phyloP scores from a whole-genome alignment of 2,888 invertebrate species.

The Pycnomerus fuliginosus region DNA sequence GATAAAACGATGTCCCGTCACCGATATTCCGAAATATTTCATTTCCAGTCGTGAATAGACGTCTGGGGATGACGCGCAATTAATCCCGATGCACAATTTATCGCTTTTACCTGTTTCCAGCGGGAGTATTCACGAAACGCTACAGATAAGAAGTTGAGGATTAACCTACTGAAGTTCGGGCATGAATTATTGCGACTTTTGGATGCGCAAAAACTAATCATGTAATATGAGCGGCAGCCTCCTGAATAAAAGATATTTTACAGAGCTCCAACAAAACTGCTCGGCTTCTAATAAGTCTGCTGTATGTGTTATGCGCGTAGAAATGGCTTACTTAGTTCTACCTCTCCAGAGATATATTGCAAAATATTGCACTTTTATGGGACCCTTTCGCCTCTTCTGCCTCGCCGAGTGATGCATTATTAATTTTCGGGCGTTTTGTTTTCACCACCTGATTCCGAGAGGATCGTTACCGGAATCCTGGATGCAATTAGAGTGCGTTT shows the following conservation, averaged over 20 bases:
- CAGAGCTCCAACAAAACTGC: slow-evolving; percentile 44
- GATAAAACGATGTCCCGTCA: no score
- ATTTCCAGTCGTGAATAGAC: slow-evolving; percentile 24
- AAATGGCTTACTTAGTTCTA: slow-evolving; percentile 46
- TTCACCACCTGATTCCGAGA: slow-evolving; percentile 23
- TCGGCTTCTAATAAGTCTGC: no score
- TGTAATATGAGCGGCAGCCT: slow-evolving; percentile 36
- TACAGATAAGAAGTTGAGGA: slow-evolving; percentile 14
- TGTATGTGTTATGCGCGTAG: slow-evolving; percentile 47
- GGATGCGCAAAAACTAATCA: slow-evolving; percentile 43
- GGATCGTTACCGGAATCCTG: no score
- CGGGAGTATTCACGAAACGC: slow-evolving; percentile 7
- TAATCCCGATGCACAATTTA: slow-evolving; percentile 18
- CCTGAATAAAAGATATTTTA: slow-evolving; percentile 48
- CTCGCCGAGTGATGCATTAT: slow-evolving; percentile 33
- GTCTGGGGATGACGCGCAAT: slow-evolving; percentile 32
- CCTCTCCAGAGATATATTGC: slow-evolving; percentile 37
- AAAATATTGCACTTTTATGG: slow-evolving; percentile 36
- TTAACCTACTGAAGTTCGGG: no score
- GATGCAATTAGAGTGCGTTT: no score
- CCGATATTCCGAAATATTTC: slow-evolving; percentile 26
- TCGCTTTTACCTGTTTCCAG: slow-evolving; percentile 20
- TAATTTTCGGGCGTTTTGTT: slow-evolving; percentile 32
- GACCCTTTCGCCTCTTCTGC: slow-evolving; percentile 20
- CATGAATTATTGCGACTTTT: no score